A percentile compares a stretch with the other conserved stretches of the same genome.
phyloP scores from a whole-genome alignment of 2,888 invertebrate species.

The Lymantria monacha region DNA sequence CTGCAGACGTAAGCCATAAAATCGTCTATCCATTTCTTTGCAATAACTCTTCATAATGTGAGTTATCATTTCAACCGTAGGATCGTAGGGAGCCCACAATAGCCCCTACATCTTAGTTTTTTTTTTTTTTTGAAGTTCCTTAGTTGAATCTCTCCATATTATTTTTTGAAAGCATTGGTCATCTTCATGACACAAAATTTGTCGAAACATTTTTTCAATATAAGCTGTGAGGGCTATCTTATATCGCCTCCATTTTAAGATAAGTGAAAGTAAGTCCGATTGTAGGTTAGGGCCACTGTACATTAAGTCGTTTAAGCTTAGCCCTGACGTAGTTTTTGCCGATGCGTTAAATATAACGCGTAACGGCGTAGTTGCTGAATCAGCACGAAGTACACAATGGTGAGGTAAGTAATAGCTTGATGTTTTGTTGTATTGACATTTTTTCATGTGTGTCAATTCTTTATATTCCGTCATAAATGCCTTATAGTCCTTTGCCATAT shows the following conservation, averaged over 20 bases:
- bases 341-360: conserved; percentile 5
- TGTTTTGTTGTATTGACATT: background rate
- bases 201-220: conserved; percentile 18
- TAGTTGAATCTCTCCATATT: background rate
- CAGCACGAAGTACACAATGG: background rate
- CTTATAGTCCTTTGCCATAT: background rate
- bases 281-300: conserved; percentile 17
- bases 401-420: background rate
- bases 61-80: too few species aligned
- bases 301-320: conserved; percentile 8
- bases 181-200: conserved; percentile 5
- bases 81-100: too few species aligned
- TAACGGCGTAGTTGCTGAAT: conserved; percentile 1
- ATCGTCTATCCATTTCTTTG: too few species aligned
- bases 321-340: background rate
- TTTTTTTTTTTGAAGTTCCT: too few species aligned
- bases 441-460: conserved; percentile 1
- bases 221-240: conserved; percentile 11
- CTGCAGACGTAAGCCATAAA: too few species aligned
- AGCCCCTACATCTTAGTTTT: too few species aligned
- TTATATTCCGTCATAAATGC: conserved; percentile 2
- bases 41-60: too few species aligned
- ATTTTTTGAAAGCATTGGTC: conserved; percentile 7
- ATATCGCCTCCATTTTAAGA: conserved; percentile 16
- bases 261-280: conserved; percentile 12